Evolutionary conservation across 1,140 invertebrate species (phyloP).

Genomic region (Drosophila teissieri): DNA sequence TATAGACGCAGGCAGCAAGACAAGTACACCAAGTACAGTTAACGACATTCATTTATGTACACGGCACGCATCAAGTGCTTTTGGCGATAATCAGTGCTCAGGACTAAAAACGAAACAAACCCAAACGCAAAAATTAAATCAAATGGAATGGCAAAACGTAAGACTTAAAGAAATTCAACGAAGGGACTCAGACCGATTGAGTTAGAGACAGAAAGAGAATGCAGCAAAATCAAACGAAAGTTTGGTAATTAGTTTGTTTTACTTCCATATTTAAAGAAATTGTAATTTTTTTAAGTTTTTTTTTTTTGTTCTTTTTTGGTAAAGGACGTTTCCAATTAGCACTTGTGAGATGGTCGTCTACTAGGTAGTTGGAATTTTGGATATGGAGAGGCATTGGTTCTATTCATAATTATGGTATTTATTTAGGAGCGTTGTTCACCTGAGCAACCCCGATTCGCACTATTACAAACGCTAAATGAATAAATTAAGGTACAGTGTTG

Average conservation of each 20-base stretch:
- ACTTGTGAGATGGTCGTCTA: constrained; percentile 85
- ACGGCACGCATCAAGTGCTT: constrained; percentile 13
- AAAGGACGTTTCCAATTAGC: constrained; percentile 76
- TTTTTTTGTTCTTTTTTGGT: constrained; percentile 16
- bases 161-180: constrained; percentile 19
- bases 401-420: constrained; percentile 32
- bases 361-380: constrained; percentile 53
- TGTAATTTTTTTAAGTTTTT: constrained; percentile 22
- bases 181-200: constrained; percentile 23
- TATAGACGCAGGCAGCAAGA: constrained; percentile 28
- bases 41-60: constrained; percentile 40
- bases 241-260: constrained; percentile 40
- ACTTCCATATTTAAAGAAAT: constrained; percentile 33
- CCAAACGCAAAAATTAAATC: constrained; percentile 27
- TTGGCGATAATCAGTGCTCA: constrained; percentile 18
- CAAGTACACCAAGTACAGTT: constrained; percentile 33
- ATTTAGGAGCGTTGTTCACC: constrained; percentile 36
- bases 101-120: constrained; percentile 15
- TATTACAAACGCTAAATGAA: constrained; percentile 44
- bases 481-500: constrained; percentile 40
- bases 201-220: constrained; percentile 29
- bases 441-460: constrained; percentile 36
- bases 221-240: constrained; percentile 59
- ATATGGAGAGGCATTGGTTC: constrained; percentile 46
- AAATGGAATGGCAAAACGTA: constrained; percentile 38